Evolutionary conservation across 2,888 invertebrate species (phyloP).

Genomic region (Cosmia pyralina): DNA sequence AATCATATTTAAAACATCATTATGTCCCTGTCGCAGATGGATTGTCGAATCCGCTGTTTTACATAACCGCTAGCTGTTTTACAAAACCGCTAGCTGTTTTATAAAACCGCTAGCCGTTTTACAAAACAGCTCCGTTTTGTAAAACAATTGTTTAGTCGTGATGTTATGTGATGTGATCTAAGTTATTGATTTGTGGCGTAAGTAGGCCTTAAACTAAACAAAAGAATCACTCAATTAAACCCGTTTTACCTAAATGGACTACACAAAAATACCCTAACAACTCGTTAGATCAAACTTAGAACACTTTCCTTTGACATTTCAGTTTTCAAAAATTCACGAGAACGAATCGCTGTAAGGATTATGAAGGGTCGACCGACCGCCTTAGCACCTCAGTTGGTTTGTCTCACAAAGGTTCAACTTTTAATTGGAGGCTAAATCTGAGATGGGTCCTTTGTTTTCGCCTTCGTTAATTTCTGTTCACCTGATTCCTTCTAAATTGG

Average conservation of each 20-base stretch:
- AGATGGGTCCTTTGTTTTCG: conserved; percentile 72
- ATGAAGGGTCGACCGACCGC: conserved; percentile 59
- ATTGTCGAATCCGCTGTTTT: too few relatives aligned
- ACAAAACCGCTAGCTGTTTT: too few relatives aligned
- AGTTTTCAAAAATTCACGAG: conserved; percentile 34
- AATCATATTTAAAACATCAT: too few relatives aligned
- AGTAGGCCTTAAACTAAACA: neutral
- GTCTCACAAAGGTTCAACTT: conserved; percentile 73
- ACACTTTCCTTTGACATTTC: conserved; percentile 42
- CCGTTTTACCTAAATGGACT: neutral
- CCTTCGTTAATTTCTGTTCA: conserved; percentile 72
- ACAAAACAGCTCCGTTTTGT: too few relatives aligned
- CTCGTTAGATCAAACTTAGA: conserved; percentile 9
- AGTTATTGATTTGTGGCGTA: too few relatives aligned
- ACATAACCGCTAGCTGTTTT: too few relatives aligned
- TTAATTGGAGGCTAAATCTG: conserved; percentile 75
- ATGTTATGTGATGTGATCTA: too few relatives aligned
- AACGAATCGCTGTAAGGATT: conserved; percentile 39
- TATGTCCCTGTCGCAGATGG: too few relatives aligned
- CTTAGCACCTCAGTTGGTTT: conserved; percentile 68
- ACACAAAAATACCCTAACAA: conserved; percentile 25
- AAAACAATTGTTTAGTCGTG: too few relatives aligned
- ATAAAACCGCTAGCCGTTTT: too few relatives aligned
- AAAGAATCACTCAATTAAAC: neutral
- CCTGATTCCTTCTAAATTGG: conserved; percentile 66